Evolutionary conservation across 2,888 invertebrate species (phyloP), one percentile per base, ranked within the genome.

Genomic region (Netelia inedita): DNA sequence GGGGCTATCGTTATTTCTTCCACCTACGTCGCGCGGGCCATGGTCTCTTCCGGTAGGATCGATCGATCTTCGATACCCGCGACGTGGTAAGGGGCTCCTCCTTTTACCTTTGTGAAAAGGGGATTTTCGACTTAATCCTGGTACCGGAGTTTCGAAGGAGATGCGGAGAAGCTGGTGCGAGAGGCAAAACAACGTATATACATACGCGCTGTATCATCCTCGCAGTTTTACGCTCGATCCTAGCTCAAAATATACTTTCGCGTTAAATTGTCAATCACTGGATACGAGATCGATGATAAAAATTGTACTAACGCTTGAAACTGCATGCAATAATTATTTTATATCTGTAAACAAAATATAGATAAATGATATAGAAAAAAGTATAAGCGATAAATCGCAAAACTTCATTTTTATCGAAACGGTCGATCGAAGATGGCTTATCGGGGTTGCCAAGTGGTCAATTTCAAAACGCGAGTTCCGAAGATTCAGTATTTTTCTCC

Each of bases 61-160:
- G 79, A 85, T 85, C 82, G 82, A 85, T 85, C 85, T 79, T 79
- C 85, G 74, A 85, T 82, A 82, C 68, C 71, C 41, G 82, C 65
- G 73, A 69, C 28, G 79, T 71, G 74, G 71, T 65, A 50, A 79
- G 53, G 78, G 50, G 46, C 46, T 46, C 69, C 35, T 35, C 73
- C 23, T 75, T 85, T 85, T 75, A 85, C 85, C 82, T 82, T 82
- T 43, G 21, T 82, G 74, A 82, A 82, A 66, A 65, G 63, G 61
- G 59, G 71, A 82, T 79, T 80, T 80, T 69, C 74, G 43, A 50
- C 71, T 71, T 76, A 83, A 82, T 76, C 80, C 80, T 55, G 16
- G 63, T 61, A 73, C 43, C 50, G 23, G 74, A 80, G 76, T 86
- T 81, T 75, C 65, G 21, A 10, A 21, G 19, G 46, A 59, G 63